Evolutionary conservation across 2,888 invertebrate genomes (phyloP), one percentile per base, ranked within the genome.

Genomic region (Fragum fragum): DNA sequence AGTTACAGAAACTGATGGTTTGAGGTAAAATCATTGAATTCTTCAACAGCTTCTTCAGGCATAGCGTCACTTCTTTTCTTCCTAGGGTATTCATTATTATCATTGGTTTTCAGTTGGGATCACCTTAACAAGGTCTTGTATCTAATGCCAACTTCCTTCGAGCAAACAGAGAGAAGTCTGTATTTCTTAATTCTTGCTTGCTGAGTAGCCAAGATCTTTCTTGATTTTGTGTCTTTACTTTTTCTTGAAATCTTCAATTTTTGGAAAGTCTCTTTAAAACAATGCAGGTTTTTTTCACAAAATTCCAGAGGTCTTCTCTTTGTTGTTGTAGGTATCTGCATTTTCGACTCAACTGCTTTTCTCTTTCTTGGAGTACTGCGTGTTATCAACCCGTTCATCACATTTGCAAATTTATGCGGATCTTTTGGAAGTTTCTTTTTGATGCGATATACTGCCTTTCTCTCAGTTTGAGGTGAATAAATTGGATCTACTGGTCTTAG

Each of bases 401-500:
- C 73, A 53, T 26, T 42, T 21, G 81, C 81, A 74, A 39, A 81
- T 70, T 77, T 76, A 29, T 32, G 42, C 11, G 77, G 69, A 32
- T 47, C 47, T 70, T 73, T 74, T 52, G 81, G 81, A 32, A 81
- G 53, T 26, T 72, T 76, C 28, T 29, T 26, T 47, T 76, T 81
- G 16, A 47, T 36, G 28, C 76, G 26, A 23, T 73, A 77, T 42
- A 81, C 59, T 21, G 77, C 74, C 47, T 81, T 81, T 21, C 57
- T 66, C 53, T 68, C 32, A 28, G 77, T 77, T 23, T 73, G 39
- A 21, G 73, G 36, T 61, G 71, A n/a, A 68, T 42, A 68, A 16
- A 21, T 59, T 2, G 59, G 21, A 23, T 23, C 14, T 23, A 21
- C 59, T 26, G 16, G 52, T 52, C 28, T 28, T 28, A 32, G 63